Evolutionary conservation across 2,888 invertebrate species (phyloP), one percentile per base, ranked within the genome.

Genomic region (Leistus spinibarbis): DNA sequence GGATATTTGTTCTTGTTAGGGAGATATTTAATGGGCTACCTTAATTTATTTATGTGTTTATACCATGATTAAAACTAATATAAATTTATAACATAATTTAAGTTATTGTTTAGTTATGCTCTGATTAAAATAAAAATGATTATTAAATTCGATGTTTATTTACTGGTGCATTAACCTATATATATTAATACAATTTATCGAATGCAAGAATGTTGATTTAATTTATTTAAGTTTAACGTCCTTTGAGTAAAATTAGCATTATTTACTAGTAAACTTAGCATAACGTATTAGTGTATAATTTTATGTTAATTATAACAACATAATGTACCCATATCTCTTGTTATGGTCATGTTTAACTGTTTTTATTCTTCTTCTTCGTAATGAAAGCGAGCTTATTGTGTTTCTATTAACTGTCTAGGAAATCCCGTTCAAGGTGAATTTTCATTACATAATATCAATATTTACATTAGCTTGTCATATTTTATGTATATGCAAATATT

Each of bases 341-440:
- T 64, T 64, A 64, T 64, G 64, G 64, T 17, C 64, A 64, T n/a
- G 27, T 64, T n/a, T n/a, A n/a, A n/a, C n/a, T n/a, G n/a, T n/a
- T n/a, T 24, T 27, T 7, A 10, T 17, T n/a, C 13, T 63, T 22
- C 16, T 40, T 40, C 40, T 10, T 40, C 7, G 13, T 40, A n/a
- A n/a, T n/a, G n/a, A n/a, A n/a, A n/a, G n/a, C 1, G 40, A 7
- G 13, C 40, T 40, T 64, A 22, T 63, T 0, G 20, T 22, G 10
- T 19, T 63, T 24, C 64, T 64, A 64, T 64, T 64, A 20, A 64
- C 64, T 27, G 64, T 64, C n/a, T 40, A 64, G 64, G 64, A 64
- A 64, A 64, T 22, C 23, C 27, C 27, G 64, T 64, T 27, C 64
- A 64, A 64, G 64, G 64, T 64, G 22, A 64, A n/a, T 23, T 5